phyloP scores from a whole-genome alignment of 2,113 vertebrate species.

The Tichodroma muraria region DNA sequence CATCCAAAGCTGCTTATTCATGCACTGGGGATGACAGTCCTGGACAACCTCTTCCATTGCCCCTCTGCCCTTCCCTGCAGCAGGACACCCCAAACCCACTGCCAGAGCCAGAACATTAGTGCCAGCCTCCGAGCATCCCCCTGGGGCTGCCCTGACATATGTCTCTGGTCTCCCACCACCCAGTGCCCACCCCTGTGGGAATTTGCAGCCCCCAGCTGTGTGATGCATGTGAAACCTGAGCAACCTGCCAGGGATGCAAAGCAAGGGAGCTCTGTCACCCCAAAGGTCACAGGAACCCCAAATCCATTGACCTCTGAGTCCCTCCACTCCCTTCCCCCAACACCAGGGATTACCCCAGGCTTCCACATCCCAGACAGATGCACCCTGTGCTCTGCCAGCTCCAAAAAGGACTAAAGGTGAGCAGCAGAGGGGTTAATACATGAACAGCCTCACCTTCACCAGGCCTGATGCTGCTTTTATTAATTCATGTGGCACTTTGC shows the following conservation, averaged over 20 bases:
- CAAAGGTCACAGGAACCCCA: neutral
- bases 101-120: neutral
- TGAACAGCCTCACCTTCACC: neutral
- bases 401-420: neutral
- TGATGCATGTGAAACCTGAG: neutral
- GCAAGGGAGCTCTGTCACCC: neutral
- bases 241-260: neutral
- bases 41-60: neutral
- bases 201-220: rapidly evolving
- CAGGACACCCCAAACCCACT: neutral
- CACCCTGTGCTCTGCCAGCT: neutral
- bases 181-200: neutral
- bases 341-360: neutral
- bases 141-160: neutral
- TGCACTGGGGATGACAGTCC: too few relatives aligned
- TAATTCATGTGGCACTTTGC: conserved; percentile 35
- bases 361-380: rapidly evolving
- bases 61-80: neutral
- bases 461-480: neutral
- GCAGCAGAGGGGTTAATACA: neutral
- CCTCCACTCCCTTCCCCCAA: neutral
- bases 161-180: neutral
- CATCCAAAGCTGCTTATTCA: neutral
- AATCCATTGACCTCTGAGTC: neutral
- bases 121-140: rapidly evolving